These are phyloP conservation scores for Malaclemys terrapin DNA, from an alignment of 2,113 vertebrate genomes.

Conservation along the genomic window DNA sequence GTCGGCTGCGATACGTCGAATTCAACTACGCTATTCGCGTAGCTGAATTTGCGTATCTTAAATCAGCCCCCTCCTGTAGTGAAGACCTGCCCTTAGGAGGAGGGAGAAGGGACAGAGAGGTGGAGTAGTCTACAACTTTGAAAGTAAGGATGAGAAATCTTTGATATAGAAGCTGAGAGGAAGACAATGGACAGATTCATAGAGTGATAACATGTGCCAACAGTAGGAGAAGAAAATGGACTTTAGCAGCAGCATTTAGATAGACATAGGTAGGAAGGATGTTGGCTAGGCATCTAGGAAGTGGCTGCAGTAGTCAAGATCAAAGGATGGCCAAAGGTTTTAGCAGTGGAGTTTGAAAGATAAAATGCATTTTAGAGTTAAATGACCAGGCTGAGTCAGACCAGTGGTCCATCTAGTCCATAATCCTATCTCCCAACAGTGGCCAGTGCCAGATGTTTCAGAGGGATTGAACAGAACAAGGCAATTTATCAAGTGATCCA, in stretches of 20 bases:
- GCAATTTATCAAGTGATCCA: background rate
- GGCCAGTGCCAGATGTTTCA: background rate
- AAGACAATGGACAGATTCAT: background rate
- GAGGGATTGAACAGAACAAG: background rate
- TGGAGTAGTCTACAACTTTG: background rate
- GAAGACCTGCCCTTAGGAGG: background rate
- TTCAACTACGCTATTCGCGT: too few species aligned
- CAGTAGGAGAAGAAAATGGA: background rate
- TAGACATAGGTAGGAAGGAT: background rate
- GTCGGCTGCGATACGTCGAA: too few species aligned
- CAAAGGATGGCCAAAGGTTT: background rate
- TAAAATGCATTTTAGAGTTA: background rate
- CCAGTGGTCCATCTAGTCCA: background rate
- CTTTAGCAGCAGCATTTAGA: background rate
- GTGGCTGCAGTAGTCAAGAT: background rate
- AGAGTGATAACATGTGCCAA: background rate
- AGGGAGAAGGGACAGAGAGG: background rate
- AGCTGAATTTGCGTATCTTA: too few species aligned
- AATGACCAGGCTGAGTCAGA: background rate
- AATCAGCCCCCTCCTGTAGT: too few species aligned
- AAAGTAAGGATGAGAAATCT: background rate
- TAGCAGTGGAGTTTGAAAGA: background rate
- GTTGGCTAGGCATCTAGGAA: background rate
- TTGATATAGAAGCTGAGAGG: background rate
- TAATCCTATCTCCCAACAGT: background rate